A percentile compares a stretch with the other conserved stretches of the same genome.
Conservation (phyloP, 2,888 invertebrate species). For the Bembecia ichneumoniformis region DNA sequence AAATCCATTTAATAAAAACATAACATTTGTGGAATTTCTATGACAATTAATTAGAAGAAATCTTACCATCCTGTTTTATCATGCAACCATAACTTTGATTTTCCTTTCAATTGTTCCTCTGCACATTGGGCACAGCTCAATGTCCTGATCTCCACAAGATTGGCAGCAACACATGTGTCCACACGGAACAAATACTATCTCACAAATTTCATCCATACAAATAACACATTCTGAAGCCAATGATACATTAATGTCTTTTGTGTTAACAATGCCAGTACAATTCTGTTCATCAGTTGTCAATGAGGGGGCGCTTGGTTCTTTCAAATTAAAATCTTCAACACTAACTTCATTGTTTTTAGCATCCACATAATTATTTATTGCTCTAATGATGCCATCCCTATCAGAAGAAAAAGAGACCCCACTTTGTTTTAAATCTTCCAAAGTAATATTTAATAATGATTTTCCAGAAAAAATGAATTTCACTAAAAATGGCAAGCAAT, state of each 20-base stretch:
- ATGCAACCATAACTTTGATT: slow-evolving; percentile 75
- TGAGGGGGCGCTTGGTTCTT: slow-evolving; percentile 34
- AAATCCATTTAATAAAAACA: too few species aligned
- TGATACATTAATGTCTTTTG: slow-evolving; percentile 31
- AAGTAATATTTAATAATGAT: slow-evolving; percentile 64
- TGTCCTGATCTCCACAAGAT: slow-evolving; percentile 74
- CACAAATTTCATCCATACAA: slow-evolving; percentile 81
- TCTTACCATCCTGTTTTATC: slow-evolving; percentile 20
- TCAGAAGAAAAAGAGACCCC: slow-evolving; percentile 73
- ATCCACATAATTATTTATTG: slow-evolving; percentile 73
- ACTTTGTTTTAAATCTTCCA: slow-evolving; percentile 69
- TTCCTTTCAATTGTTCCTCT: slow-evolving; percentile 78
- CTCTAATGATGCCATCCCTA: slow-evolving; percentile 74
- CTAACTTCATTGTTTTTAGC: slow-evolving; percentile 36
- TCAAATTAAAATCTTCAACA: slow-evolving; percentile 18
- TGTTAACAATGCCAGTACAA: slow-evolving; percentile 41
- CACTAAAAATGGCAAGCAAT: slow-evolving; percentile 82
- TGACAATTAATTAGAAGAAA: too few species aligned
- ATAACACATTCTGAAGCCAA: slow-evolving; percentile 83
- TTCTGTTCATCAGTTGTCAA: slow-evolving; percentile 26
- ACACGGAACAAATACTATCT: slow-evolving; percentile 87
- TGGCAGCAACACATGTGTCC: slow-evolving; percentile 90
- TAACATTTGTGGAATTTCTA: too few species aligned
- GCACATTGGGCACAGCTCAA: slow-evolving; percentile 84
- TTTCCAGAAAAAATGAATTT: slow-evolving; percentile 70